Base-by-base conservation (phyloP, 2,113 vertebrate genomes). In the Scopus umbretta region DNA sequence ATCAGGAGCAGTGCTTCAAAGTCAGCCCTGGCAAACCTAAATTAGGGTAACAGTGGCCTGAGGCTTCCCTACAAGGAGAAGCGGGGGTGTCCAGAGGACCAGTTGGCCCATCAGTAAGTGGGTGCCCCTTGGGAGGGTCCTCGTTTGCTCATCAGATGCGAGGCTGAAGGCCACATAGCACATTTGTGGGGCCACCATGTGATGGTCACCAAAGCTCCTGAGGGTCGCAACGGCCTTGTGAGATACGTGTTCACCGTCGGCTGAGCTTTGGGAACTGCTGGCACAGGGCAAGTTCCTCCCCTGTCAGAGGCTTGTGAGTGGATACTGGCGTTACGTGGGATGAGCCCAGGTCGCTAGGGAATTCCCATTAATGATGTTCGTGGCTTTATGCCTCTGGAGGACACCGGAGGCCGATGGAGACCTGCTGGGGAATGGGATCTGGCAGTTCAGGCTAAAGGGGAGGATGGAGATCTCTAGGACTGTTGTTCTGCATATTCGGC, bases 171-270 rank as follows among this genome's bases (percentile, higher is more conserved):
- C 55, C 34, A 16, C 5, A 5, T 2, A 7, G n/a, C 18, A 66
- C 55, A 43, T 55, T 49, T 50, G 27, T 32, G 43, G 40, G 66
- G n/a, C 15, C 25, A 56, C 21, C 6, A 3, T 2, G 19, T 21
- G 74, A 34, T 13, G 52, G 71, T 52, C 59, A 49, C 52, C 71
- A 34, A 71, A 81, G 58, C 18, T 66, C 38, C 50, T 13, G 13
- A 49, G 13, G 38, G 63, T 76, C 2, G 0, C 29, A 23, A n/a
- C 0, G 3, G 25, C 49, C 55, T 50, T 26, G 22, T 36, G 58
- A 59, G 76, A 16, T n/a, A 20, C 0, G 23, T 47, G 15, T 38
- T 81, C 18, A 21, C 13, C 0, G 4, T 22, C 0, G 2, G 21
- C 38, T 71, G 76, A 81, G 9, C 50, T 76, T 76, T 71, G 56